A percentile compares a stretch with the other conserved stretches of the same genome.
These are phyloP conservation scores for Myrmophylax atrothorax DNA, from an alignment of 2,113 vertebrate species.

Conservation along the genomic window DNA sequence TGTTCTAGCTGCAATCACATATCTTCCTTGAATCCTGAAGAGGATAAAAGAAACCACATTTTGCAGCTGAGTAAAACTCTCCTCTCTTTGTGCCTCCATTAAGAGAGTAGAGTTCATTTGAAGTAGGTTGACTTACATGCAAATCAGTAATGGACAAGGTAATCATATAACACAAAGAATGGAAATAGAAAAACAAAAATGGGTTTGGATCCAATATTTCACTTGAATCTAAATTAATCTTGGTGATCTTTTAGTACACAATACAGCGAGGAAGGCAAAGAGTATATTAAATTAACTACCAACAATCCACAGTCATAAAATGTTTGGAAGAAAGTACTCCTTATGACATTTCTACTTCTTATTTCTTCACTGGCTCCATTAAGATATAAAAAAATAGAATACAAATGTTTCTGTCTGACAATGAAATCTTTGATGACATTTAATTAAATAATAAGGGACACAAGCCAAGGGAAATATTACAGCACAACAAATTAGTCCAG, in stretches of 20 bases:
- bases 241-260: not conserved
- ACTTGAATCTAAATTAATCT: not conserved
- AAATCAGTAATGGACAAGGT: not conserved
- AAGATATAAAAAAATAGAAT: not conserved
- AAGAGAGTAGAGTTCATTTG: not conserved
- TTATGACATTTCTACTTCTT: not conserved
- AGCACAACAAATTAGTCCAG: not conserved
- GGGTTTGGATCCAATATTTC: not conserved
- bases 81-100: not conserved
- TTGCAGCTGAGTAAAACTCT: not conserved
- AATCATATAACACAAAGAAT: not conserved
- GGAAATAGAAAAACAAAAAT: not conserved
- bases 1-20: not conserved
- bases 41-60: not conserved
- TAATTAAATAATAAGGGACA: constrained; percentile 22
- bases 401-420: constrained; percentile 22
- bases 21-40: not conserved
- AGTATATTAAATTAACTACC: constrained; percentile 18
- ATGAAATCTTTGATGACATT: not conserved
- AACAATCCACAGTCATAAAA: not conserved
- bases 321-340: not conserved
- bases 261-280: not conserved
- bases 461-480: not conserved
- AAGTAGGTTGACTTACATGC: not conserved
- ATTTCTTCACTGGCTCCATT: constrained; percentile 9